Evolutionary conservation across 2,888 invertebrate species (phyloP).

Genomic region (Bruchidius siliquastri): DNA sequence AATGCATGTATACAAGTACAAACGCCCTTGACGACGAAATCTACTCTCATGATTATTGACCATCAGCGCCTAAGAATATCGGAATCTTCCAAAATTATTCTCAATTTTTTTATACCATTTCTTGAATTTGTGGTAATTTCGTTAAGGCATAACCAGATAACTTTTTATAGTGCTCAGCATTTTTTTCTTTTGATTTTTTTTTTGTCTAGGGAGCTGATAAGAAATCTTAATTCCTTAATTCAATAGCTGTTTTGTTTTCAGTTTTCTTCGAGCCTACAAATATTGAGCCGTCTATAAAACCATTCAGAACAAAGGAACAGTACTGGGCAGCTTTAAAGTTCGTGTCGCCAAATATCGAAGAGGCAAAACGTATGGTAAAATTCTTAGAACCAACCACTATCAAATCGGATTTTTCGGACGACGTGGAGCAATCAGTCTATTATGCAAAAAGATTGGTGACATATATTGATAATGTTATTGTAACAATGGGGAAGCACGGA

Average conservation of each 20-base stretch:
- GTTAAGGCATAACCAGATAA: too few relatives aligned
- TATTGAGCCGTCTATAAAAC: constrained; percentile 67
- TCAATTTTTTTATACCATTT: too few relatives aligned
- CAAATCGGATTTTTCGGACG: constrained; percentile 23
- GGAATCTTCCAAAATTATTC: too few relatives aligned
- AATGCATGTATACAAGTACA: too few relatives aligned
- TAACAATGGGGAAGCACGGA: constrained; percentile 61
- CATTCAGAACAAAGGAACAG: constrained; percentile 50
- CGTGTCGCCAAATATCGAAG: constrained; percentile 76
- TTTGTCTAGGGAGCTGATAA: too few relatives aligned
- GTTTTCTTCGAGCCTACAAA: constrained; percentile 93
- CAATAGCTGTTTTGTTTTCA: constrained; percentile 58
- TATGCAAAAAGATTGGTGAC: constrained; percentile 45
- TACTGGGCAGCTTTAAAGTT: constrained; percentile 52
- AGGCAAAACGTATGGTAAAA: constrained; percentile 65
- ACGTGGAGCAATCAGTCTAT: constrained; percentile 36
- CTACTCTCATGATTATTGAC: too few relatives aligned
- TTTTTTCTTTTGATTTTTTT: too few relatives aligned
- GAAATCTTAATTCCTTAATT: too few relatives aligned
- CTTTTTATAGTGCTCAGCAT: too few relatives aligned
- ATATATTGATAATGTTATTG: constrained; percentile 54
- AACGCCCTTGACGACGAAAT: too few relatives aligned
- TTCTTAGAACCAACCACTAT: constrained; percentile 38
- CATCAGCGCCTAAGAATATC: too few relatives aligned
- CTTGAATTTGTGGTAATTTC: too few relatives aligned